phyloP scores from a whole-genome alignment of 2,797 vertebrate species.

The Syncerus caffer region DNA sequence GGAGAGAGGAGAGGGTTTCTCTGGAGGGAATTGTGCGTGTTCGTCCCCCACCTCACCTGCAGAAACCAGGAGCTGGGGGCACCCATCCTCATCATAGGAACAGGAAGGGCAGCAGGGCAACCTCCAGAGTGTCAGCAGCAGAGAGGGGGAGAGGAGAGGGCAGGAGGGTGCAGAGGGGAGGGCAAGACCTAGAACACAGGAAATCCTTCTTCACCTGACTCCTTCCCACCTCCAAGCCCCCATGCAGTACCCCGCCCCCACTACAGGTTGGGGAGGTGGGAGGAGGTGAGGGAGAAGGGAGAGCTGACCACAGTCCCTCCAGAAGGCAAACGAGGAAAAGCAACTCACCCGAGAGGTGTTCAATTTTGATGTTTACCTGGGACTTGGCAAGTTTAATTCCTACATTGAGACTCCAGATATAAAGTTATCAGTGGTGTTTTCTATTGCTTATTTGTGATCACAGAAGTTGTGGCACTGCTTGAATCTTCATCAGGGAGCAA shows the following conservation, averaged over 20 bases:
- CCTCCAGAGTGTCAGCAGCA: background rate
- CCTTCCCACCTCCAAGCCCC: background rate
- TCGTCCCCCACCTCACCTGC: background rate
- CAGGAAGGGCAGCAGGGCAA: background rate
- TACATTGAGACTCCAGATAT: background rate
- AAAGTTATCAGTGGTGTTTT: background rate
- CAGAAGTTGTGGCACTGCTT: background rate
- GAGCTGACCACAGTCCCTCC: background rate
- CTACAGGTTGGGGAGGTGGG: background rate
- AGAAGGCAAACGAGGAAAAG: background rate
- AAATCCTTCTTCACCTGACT: background rate
- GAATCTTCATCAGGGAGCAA: background rate
- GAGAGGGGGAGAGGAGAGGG: background rate
- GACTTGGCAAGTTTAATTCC: background rate
- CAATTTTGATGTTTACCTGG: background rate
- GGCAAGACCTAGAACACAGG: background rate
- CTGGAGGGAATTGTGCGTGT: background rate
- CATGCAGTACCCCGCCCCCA: background rate
- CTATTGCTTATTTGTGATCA: background rate
- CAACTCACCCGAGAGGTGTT: background rate
- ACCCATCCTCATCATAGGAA: fast-evolving
- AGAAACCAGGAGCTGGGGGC: background rate
- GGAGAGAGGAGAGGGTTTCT: background rate
- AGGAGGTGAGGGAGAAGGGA: background rate
- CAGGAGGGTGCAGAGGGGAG: background rate